Evolutionary conservation across 2,113 vertebrate species (phyloP).

Genomic region (human (Homo sapiens)): GRCh38 chr18:65349001-65349500

Average conservation of each 20-base stretch:
- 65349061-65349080: too few relatives aligned
- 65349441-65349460: too few relatives aligned
- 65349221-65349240: neutral
- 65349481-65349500: neutral
- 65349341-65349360: neutral
- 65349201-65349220: neutral
- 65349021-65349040: too few relatives aligned
- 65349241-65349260: neutral
- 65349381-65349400: neutral
- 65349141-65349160: too few relatives aligned
- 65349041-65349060: too few relatives aligned
- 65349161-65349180: neutral
- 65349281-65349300: neutral
- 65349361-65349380: neutral
- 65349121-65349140: too few relatives aligned
- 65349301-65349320: too few relatives aligned
- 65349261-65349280: neutral
- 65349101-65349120: too few relatives aligned
- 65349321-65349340: neutral
- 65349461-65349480: neutral
- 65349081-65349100: too few relatives aligned
- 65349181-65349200: neutral
- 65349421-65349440: rapidly evolving
- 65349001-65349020: too few relatives aligned
- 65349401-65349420: neutral